Conservation (phyloP, 2,888 invertebrate species). For the Harmothoe impar region DNA sequence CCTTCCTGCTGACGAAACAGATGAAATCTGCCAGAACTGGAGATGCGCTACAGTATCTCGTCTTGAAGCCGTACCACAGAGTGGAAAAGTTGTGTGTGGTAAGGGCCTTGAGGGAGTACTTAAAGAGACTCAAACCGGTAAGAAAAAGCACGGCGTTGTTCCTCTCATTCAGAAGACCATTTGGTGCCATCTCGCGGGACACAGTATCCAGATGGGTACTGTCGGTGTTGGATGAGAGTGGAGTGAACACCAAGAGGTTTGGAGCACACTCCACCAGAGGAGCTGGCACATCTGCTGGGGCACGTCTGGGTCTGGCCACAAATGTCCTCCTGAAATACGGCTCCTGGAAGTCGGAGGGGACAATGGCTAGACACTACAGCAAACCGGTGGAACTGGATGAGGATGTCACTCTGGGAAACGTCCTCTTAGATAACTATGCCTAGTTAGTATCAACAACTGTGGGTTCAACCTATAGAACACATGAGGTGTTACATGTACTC, state of each 20-base stretch:
- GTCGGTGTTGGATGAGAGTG: not conserved
- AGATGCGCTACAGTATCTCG: not conserved
- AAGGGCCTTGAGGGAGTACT: not conserved
- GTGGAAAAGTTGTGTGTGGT: not conserved
- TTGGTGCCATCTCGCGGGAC: not conserved
- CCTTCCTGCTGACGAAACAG: not conserved
- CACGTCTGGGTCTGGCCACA: not conserved
- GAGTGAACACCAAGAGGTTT: not conserved
- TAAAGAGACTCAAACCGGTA: not conserved
- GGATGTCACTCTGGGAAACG: no score
- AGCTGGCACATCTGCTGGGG: not conserved
- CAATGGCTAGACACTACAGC: not conserved
- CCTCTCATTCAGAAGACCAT: not conserved
- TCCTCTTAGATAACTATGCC: no score
- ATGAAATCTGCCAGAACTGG: not conserved
- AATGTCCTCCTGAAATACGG: not conserved
- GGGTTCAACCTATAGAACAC: no score
- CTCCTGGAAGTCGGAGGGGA: not conserved
- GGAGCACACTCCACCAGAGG: not conserved
- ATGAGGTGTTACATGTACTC: no score
- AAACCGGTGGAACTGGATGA: no score
- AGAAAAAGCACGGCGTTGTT: not conserved
- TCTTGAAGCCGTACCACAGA: not conserved
- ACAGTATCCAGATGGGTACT: not conserved
- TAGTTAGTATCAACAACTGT: no score